These are phyloP conservation scores for Nixonia krombeini DNA, from an alignment of 1,140 invertebrate species.

Conservation along the genomic window DNA sequence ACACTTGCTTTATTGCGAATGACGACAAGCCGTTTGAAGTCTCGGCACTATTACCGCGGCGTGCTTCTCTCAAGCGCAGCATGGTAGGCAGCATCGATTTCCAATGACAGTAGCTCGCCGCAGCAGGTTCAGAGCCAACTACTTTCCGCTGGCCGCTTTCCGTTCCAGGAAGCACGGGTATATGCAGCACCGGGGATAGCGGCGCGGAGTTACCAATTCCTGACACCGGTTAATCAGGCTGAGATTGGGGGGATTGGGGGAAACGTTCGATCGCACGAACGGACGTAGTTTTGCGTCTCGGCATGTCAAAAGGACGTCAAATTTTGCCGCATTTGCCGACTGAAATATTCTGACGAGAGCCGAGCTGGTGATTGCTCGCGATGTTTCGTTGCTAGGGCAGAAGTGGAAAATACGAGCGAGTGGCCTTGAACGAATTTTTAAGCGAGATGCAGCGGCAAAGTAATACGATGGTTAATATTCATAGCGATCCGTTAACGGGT, in stretches of 20 bases:
- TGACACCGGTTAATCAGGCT: conserved; percentile 31
- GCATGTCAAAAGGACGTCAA: too few relatives aligned
- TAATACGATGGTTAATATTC: too few relatives aligned
- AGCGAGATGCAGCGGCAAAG: too few relatives aligned
- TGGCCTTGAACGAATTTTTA: too few relatives aligned
- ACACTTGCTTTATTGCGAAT: background rate
- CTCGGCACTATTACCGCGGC: background rate
- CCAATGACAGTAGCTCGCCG: background rate
- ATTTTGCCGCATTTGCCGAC: too few relatives aligned
- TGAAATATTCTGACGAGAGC: too few relatives aligned
- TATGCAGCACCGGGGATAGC: conserved; percentile 12
- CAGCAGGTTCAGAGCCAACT: conserved; percentile 23
- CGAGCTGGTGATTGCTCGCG: too few relatives aligned
- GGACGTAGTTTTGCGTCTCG: too few relatives aligned
- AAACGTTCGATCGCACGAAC: too few relatives aligned
- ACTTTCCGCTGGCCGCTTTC: background rate
- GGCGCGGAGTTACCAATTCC: conserved; percentile 13
- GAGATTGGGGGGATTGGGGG: too few relatives aligned
- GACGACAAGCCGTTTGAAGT: background rate
- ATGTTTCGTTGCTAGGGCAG: too few relatives aligned
- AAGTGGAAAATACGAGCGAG: too few relatives aligned
- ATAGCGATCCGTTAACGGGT: conserved; percentile 23
- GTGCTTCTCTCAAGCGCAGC: background rate
- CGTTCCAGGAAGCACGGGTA: conserved; percentile 7
- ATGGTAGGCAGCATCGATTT: conserved; percentile 3